Evolutionary conservation across 2,113 vertebrate species (phyloP), one percentile per base, ranked within the genome.

Genomic region (Peromyscus leucopus): DNA sequence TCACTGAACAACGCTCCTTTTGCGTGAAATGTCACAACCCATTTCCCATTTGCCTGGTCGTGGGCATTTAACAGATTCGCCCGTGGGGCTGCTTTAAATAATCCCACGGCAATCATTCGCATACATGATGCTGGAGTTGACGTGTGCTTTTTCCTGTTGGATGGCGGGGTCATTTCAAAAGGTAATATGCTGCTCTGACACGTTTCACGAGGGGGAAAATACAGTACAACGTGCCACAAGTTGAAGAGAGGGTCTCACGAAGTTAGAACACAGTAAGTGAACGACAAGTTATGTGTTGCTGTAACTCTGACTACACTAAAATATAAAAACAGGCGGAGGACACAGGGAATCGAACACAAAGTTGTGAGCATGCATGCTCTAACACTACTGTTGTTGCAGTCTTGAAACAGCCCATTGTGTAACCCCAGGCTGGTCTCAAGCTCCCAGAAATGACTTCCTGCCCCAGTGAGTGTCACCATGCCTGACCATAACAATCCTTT

Each of bases 81-180:
- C 1, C 4, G 36, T 12, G 1, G 21, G 31, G 28, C 51, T 76
- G 19, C 46, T 85, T 26, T 61, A 57, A 75, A 28, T n/a, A 33
- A 28, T 5, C 3, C 7, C 21, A 15, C 61, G 46, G 1, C 33
- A 57, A 42, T 65, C 17, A 31, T n/a, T 10, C 0, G 15, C 12
- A 15, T 2, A 1, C 10, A n/a, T 31, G 36, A 16, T 26, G 39
- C 12, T 19, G 17, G 1, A 2, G 1, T 9, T 15, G 33, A 42
- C 31, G 26, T 0, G 0, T 7, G 3, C 16, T 42, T 63, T 84
- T 26, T 76, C 42, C 59, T 67, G 78, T 82, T 76, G 33, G 55
- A n/a, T 7, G 24, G 19, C 1, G 6, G 0, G 7, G 28, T 15
- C 13, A 71, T 63, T 67, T 33, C 26, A 63, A 24, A 87, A 92